Conservation (phyloP, 2,113 vertebrate genomes). For the Psettodes erumei region DNA sequence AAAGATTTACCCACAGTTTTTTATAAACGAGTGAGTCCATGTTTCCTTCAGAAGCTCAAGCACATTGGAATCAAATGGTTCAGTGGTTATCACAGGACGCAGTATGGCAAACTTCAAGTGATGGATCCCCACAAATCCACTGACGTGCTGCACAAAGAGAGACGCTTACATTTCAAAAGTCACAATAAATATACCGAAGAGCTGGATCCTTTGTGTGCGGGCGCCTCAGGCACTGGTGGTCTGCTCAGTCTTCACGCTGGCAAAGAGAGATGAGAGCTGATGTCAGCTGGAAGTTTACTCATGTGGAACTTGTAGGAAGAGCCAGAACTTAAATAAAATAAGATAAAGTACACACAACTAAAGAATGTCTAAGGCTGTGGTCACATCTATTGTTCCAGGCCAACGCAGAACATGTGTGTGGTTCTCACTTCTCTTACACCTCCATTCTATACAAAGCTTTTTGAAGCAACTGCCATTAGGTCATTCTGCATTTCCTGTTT, state of each 20-base stretch:
- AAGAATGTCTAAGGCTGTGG: too few relatives aligned
- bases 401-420: neutral
- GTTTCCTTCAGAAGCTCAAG: conserved; percentile 68
- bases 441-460: too few relatives aligned
- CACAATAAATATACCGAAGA: conserved; percentile 74
- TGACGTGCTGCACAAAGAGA: conserved; percentile 23
- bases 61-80: conserved; percentile 55
- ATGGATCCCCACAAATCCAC: conserved; percentile 13
- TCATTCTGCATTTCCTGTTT: too few relatives aligned
- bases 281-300: neutral
- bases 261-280: conserved; percentile 30
- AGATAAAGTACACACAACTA: too few relatives aligned
- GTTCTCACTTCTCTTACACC: too few relatives aligned
- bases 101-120: conserved; percentile 29
- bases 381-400: too few relatives aligned
- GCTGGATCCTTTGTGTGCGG: conserved; percentile 9
- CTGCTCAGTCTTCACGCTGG: conserved; percentile 91
- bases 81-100: conserved; percentile 27
- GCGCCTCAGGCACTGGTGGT: conserved; percentile 87
- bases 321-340: neutral
- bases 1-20: conserved; percentile 6
- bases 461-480: too few relatives aligned
- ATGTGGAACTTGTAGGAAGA: neutral
- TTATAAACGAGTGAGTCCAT: conserved; percentile 42
- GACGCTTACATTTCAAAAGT: conserved; percentile 22